Evolutionary conservation across 1,140 invertebrate genomes (phyloP).

Genomic region (Whitmania pigra): DNA sequence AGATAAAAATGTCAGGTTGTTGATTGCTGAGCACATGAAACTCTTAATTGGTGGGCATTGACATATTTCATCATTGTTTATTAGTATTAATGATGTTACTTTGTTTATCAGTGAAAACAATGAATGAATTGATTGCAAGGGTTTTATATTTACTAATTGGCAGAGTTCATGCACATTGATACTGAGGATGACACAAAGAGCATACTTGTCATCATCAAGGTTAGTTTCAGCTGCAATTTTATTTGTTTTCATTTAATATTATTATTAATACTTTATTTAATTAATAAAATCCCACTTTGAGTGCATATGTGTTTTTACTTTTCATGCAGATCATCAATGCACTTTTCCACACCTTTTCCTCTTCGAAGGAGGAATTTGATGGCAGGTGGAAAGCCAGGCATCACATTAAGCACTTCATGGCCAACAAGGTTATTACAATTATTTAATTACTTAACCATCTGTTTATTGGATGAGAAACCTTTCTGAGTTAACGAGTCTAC

Average conservation of each 20-base stretch:
- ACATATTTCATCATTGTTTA: no score
- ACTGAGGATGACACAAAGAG: constrained; percentile 64
- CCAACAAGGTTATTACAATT: constrained; percentile 45
- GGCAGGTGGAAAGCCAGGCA: constrained; percentile 50
- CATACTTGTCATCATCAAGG: constrained; percentile 50
- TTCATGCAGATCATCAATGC: constrained; percentile 4
- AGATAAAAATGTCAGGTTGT: constrained; percentile 50
- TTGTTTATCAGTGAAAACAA: neutral
- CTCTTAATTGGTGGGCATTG: no score
- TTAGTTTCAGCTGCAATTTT: constrained; percentile 19
- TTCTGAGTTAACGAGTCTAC: no score
- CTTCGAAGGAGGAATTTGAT: constrained; percentile 46
- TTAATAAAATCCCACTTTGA: neutral
- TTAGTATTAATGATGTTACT: neutral
- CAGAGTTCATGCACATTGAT: constrained; percentile 47
- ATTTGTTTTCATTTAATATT: no score
- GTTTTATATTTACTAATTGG: neutral
- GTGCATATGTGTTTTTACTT: neutral
- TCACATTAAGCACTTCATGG: constrained; percentile 49
- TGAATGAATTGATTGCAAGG: neutral
- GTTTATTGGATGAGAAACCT: no score
- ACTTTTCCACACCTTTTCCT: constrained; percentile 40
- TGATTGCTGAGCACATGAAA: constrained; percentile 45
- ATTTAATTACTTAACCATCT: no score
- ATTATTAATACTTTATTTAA: no score